Evolutionary conservation across 2,888 invertebrate genomes (phyloP).

Genomic region (Clitarchus hookeri): DNA sequence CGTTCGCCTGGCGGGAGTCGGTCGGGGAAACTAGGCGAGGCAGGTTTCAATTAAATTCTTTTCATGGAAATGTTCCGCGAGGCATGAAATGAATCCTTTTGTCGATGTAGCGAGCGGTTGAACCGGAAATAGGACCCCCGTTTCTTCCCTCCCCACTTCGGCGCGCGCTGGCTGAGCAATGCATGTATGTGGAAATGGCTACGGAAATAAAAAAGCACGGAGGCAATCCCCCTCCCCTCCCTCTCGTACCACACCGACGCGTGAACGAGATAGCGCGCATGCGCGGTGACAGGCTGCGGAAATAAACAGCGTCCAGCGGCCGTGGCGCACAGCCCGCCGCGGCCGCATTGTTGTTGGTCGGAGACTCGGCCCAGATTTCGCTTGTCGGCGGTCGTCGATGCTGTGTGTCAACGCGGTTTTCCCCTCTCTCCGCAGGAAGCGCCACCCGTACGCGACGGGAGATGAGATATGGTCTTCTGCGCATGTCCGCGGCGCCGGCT

Average conservation of each 20-base stretch:
- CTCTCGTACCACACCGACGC: neutral
- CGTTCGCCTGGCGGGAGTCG: too few species aligned
- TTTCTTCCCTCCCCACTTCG: neutral
- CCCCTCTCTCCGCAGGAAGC: too few species aligned
- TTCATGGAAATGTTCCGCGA: slow-evolving; percentile 7
- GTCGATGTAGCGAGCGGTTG: neutral
- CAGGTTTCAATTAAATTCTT: neutral
- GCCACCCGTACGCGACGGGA: too few species aligned
- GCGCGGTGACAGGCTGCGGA: neutral
- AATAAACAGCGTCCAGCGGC: neutral
- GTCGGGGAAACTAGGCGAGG: too few species aligned
- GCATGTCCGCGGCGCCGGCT: too few species aligned
- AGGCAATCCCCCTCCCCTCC: too few species aligned
- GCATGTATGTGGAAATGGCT: neutral
- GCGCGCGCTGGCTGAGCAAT: neutral
- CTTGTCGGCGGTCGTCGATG: too few species aligned
- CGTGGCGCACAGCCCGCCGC: neutral
- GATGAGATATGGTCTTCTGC: too few species aligned
- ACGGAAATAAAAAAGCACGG: neutral
- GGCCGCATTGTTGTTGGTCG: neutral
- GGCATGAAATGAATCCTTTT: slow-evolving; percentile 2
- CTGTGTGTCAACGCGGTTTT: too few species aligned
- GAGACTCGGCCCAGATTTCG: neutral
- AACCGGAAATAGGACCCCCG: neutral
- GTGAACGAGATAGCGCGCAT: neutral